Percentiles rank a stretch among this genome's conserved stretches.
Conservation (phyloP, 2,888 invertebrate genomes). For the Corythucha ciliata region DNA sequence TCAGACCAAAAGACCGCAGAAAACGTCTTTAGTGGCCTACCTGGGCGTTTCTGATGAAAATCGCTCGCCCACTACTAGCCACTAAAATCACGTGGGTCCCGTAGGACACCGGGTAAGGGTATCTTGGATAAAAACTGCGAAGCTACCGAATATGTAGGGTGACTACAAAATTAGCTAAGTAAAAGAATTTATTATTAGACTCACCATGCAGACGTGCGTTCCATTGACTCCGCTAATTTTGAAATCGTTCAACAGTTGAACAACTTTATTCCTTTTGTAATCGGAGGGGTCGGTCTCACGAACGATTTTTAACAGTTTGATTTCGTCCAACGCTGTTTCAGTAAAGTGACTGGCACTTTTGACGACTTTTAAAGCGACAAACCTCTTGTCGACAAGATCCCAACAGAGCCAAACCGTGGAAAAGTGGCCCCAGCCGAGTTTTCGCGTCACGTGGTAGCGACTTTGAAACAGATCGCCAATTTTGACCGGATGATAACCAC, state of each 20-base stretch:
- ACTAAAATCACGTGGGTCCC: no score
- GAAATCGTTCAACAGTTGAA: conserved; percentile 96
- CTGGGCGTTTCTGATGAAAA: no score
- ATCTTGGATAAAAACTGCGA: no score
- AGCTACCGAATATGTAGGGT: no score
- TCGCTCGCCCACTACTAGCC: no score
- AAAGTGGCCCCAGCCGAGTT: conserved; percentile 98
- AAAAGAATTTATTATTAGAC: no score
- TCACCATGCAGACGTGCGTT: conserved; percentile 97
- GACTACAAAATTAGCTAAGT: no score
- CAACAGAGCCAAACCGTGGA: conserved; percentile 99
- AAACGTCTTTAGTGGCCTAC: no score
- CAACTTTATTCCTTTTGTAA: conserved; percentile 90
- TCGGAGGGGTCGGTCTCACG: conserved; percentile 87
- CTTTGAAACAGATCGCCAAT: conserved; percentile 88
- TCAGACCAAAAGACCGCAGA: no score
- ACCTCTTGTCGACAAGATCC: conserved; percentile 83
- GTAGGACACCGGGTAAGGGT: no score
- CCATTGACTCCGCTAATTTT: conserved; percentile 97
- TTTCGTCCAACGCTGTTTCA: conserved; percentile 98
- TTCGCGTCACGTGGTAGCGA: conserved; percentile 90
- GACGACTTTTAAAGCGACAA: conserved; percentile 97
- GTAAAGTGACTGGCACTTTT: conserved; percentile 99
- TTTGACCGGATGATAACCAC: conserved; percentile 97
- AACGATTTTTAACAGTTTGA: conserved; percentile 91